Percentiles rank a stretch among this genome's conserved stretches.
Evolutionary conservation across 2,888 invertebrate genomes (phyloP).

Genomic region (Pardosa pseudoannulata): DNA sequence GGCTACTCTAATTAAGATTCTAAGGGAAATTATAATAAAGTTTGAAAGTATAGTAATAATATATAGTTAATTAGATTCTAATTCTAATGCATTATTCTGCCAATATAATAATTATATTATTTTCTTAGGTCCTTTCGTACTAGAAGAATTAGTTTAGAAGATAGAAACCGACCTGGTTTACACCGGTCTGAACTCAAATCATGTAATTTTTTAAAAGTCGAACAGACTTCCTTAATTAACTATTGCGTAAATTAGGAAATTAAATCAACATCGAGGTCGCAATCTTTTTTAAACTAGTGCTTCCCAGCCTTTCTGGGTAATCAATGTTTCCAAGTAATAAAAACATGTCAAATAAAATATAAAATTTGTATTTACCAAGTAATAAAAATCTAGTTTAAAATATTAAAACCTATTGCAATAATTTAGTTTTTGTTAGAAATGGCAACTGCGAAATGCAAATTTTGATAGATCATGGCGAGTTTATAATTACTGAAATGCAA

Average conservation of each 20-base stretch:
- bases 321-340: too few relatives aligned
- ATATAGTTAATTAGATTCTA: conserved; percentile 39
- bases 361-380: too few relatives aligned
- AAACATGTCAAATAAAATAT: too few relatives aligned
- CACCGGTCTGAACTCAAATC: conserved; percentile 92
- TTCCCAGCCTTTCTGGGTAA: too few relatives aligned
- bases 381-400: too few relatives aligned
- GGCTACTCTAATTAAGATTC: conserved; percentile 83
- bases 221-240: conserved; percentile 81
- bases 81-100: conserved; percentile 85
- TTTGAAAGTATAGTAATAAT: conserved; percentile 75
- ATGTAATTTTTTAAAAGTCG: conserved; percentile 90
- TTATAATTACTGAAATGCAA: too few relatives aligned
- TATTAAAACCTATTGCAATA: too few relatives aligned
- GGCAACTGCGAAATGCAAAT: too few relatives aligned
- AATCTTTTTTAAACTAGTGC: conserved; percentile 86
- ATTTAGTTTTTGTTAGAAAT: too few relatives aligned
- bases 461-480: too few relatives aligned
- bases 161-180: conserved; percentile 92
- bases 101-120: conserved; percentile 81
- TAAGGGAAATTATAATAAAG: conserved; percentile 80
- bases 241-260: conserved; percentile 83
- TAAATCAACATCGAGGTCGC: conserved; percentile 95
- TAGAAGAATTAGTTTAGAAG: conserved; percentile 82
- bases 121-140: conserved; percentile 86